Evolutionary conservation across 2,113 vertebrate genomes (phyloP).

Genomic region (Plectropomus leopardus): DNA sequence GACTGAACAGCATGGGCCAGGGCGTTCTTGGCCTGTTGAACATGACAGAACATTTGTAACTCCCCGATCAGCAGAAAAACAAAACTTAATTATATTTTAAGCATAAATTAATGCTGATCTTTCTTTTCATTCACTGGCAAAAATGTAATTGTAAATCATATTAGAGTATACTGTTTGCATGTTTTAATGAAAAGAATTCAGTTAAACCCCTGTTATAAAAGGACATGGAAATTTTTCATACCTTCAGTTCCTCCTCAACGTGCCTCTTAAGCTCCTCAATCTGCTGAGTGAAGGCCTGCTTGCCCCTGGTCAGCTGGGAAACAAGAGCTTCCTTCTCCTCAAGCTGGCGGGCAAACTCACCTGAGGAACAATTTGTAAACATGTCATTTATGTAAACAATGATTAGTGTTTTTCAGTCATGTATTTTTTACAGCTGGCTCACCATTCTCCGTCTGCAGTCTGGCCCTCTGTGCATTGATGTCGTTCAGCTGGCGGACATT

Average conservation of each 20-base stretch:
- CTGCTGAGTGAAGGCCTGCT: constrained; percentile 88
- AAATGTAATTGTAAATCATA: background rate
- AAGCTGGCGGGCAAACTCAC: constrained; percentile 85
- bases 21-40: constrained; percentile 87
- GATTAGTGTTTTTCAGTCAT: too few species aligned
- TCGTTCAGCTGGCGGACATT: constrained; percentile 78
- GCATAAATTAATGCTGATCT: background rate
- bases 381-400: too few species aligned
- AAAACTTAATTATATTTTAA: background rate
- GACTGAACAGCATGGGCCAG: constrained; percentile 88
- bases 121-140: background rate
- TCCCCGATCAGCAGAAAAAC: background rate
- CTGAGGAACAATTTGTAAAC: constrained; percentile 56
- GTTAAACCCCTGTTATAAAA: background rate
- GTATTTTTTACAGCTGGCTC: background rate
- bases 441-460: constrained; percentile 79
- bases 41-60: background rate
- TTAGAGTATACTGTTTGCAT: background rate
- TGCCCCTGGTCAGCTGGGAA: constrained; percentile 87
- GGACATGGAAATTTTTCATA: background rate
- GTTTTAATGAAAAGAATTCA: background rate
- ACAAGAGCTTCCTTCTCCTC: constrained; percentile 89
- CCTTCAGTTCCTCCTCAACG: constrained; percentile 88
- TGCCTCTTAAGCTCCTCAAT: constrained; percentile 90
- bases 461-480: constrained; percentile 63